A percentile compares a stretch with the other conserved stretches of the same genome.
These are phyloP conservation scores for Hemicrepidius hirtus DNA, from an alignment of 2,888 invertebrate genomes.

Conservation along the genomic window DNA sequence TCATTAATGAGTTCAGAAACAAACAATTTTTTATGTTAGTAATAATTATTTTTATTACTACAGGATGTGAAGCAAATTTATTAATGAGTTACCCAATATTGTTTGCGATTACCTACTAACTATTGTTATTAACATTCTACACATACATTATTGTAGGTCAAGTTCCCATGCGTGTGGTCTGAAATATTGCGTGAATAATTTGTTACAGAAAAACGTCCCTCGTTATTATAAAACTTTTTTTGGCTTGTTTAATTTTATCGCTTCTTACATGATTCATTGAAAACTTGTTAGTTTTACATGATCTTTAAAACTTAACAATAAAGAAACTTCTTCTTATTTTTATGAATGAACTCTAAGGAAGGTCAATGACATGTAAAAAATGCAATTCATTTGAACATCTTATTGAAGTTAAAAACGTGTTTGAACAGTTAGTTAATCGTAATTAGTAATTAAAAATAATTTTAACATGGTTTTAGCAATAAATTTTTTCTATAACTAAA, in stretches of 20 bases:
- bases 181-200: constrained; percentile 17
- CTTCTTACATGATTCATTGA: constrained; percentile 14
- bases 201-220: constrained; percentile 5
- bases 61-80: constrained; percentile 30
- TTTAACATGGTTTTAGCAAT: too few relatives aligned
- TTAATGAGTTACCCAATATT: constrained; percentile 27
- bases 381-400: constrained; percentile 6
- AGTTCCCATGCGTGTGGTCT: constrained; percentile 36
- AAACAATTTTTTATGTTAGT: not conserved
- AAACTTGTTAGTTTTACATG: not conserved
- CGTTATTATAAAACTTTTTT: constrained; percentile 3
- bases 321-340: not conserved
- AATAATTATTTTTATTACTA: not conserved
- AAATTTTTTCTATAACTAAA: too few relatives aligned
- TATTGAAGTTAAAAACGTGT: constrained; percentile 19
- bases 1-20: constrained; percentile 4
- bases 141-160: constrained; percentile 28
- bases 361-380: constrained; percentile 17
- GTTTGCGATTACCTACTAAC: not conserved
- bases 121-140: constrained; percentile 19
- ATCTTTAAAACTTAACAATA: not conserved
- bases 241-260: not conserved
- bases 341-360: constrained; percentile 7
- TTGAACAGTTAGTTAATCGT: not conserved
- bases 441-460: not conserved